Conservation (phyloP, 2,113 vertebrate genomes). For the Sander lucioperca region DNA sequence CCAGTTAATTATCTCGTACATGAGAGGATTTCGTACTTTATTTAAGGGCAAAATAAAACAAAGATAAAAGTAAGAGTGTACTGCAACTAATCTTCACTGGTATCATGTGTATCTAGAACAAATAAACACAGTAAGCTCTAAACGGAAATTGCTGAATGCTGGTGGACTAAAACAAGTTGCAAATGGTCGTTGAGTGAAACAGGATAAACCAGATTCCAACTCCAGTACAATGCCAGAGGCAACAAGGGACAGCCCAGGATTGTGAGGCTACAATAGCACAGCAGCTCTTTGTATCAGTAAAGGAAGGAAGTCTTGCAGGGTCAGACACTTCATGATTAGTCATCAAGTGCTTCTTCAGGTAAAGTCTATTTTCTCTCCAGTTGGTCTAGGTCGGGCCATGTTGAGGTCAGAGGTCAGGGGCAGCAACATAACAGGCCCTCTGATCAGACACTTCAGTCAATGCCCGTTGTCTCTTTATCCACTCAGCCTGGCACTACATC, state of each 20-base stretch:
- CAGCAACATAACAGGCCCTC: background rate
- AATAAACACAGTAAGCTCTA: conserved; percentile 34
- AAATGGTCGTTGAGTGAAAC: conserved; percentile 62
- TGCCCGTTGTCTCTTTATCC: background rate
- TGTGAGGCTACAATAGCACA: conserved; percentile 37
- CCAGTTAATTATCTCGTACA: conserved; percentile 2
- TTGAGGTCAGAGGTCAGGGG: background rate
- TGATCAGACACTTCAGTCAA: conserved; percentile 12
- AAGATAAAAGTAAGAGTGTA: conserved; percentile 7
- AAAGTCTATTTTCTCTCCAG: background rate
- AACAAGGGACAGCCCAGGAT: conserved; percentile 34
- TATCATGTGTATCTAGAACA: conserved; percentile 17
- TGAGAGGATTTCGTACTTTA: conserved; percentile 9
- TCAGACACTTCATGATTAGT: conserved; percentile 20
- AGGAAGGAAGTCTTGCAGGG: conserved; percentile 29
- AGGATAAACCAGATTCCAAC: conserved; percentile 75
- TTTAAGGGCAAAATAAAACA: conserved; percentile 28
- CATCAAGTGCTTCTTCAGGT: conserved; percentile 19
- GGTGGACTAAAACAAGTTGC: conserved; percentile 17
- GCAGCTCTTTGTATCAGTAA: conserved; percentile 30
- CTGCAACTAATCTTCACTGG: background rate
- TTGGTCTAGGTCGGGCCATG: background rate
- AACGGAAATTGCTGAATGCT: conserved; percentile 29
- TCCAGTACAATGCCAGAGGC: conserved; percentile 28
- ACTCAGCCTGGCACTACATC: background rate